Conservation (phyloP, 2,888 invertebrate genomes). For the Plebejus melissa region DNA sequence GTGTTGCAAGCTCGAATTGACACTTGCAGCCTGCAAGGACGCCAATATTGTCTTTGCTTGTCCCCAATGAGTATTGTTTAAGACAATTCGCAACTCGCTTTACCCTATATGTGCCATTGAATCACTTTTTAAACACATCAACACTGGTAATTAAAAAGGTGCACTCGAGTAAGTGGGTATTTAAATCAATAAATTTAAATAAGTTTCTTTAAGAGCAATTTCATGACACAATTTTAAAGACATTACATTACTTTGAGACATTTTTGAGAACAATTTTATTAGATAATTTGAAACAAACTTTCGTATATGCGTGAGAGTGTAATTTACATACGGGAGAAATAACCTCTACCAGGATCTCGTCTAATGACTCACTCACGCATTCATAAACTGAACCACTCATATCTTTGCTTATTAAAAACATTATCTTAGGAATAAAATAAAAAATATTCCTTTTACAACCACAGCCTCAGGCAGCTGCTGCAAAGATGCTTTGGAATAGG, state of each 20-base stretch:
- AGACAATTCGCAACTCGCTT: background rate
- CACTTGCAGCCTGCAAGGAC: constrained; percentile 35
- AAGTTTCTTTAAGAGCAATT: background rate
- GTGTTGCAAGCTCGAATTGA: constrained; percentile 51
- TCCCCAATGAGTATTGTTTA: background rate
- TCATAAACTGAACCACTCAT: background rate
- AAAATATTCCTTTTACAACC: too few relatives aligned
- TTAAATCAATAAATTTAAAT: background rate
- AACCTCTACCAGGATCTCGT: background rate
- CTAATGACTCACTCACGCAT: background rate
- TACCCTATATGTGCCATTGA: background rate
- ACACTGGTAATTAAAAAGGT: background rate
- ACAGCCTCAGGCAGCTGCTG: too few relatives aligned
- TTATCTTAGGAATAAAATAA: too few relatives aligned
- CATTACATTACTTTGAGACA: background rate
- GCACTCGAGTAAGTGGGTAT: background rate
- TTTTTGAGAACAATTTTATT: background rate
- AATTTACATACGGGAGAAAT: background rate
- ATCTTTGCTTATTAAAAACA: too few relatives aligned
- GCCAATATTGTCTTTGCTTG: constrained; percentile 21
- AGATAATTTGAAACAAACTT: background rate
- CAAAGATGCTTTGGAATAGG: too few relatives aligned
- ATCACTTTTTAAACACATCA: background rate
- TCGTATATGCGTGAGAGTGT: background rate
- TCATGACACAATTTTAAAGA: background rate